Percentiles rank a stretch among this genome's conserved stretches.
These are phyloP conservation scores for Cephus sareptanus DNA, from an alignment of 2,888 invertebrate genomes.

Conservation along the genomic window DNA sequence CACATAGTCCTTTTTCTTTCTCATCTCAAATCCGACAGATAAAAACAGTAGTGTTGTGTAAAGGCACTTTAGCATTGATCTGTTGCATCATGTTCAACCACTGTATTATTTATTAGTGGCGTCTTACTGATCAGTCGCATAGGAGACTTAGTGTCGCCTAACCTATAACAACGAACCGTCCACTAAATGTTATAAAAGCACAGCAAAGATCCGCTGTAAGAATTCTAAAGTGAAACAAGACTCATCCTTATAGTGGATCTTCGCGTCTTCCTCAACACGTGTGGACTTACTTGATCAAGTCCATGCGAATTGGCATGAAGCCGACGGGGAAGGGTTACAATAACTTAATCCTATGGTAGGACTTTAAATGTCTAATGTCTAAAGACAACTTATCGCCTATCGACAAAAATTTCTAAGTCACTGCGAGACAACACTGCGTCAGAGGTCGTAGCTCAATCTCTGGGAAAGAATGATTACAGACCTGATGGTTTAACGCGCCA, in stretches of 20 bases:
- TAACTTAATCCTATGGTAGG: not conserved
- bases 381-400: not conserved
- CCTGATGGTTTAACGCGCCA: not conserved
- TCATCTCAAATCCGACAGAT: constrained; percentile 20
- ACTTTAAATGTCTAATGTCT: not conserved
- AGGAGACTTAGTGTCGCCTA: not conserved
- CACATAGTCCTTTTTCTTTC: constrained; percentile 41
- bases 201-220: not conserved
- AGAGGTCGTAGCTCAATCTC: not conserved
- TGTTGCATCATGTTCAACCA: not conserved
- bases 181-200: not conserved
- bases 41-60: constrained; percentile 37
- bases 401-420: not conserved
- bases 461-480: not conserved
- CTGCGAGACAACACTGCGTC: not conserved
- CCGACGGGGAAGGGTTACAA: not conserved
- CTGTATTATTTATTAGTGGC: constrained; percentile 5
- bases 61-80: constrained; percentile 39
- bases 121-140: not conserved
- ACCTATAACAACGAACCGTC: not conserved
- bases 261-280: not conserved
- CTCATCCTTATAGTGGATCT: not conserved
- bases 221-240: not conserved
- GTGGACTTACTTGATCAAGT: not conserved
- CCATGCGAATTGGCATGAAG: not conserved